Conservation (phyloP, 2,113 vertebrate species). For the Catagonus wagneri region DNA sequence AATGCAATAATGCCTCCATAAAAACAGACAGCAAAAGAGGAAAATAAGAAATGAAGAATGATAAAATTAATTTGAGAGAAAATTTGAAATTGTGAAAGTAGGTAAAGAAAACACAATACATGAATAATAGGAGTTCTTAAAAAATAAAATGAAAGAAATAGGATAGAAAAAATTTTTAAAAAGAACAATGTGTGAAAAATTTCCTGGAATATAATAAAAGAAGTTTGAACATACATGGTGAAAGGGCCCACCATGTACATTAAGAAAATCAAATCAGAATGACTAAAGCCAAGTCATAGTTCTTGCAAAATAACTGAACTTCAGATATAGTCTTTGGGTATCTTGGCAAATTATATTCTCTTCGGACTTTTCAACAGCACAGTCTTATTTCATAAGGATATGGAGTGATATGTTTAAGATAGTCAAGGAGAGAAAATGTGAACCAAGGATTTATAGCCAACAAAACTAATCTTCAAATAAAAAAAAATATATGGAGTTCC, state of each 20-base stretch:
- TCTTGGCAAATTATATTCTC: background rate
- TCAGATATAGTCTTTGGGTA: background rate
- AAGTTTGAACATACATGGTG: background rate
- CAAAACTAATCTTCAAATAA: too few relatives aligned
- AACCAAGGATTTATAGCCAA: too few relatives aligned
- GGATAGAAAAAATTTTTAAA: background rate
- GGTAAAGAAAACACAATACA: background rate
- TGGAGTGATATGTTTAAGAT: background rate
- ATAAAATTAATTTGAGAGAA: background rate
- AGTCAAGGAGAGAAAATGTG: background rate
- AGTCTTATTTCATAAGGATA: background rate
- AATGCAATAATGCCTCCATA: background rate
- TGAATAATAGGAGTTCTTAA: too few relatives aligned
- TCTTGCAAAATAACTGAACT: background rate
- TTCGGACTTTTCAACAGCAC: background rate
- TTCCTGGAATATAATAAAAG: too few relatives aligned
- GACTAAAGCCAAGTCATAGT: background rate
- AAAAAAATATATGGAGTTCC: too few relatives aligned
- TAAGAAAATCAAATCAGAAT: background rate
- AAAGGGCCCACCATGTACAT: rapidly evolving
- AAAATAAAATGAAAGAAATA: background rate
- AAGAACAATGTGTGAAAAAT: background rate
- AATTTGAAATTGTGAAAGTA: background rate
- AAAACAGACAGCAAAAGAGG: background rate
- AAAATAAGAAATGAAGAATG: background rate